These are phyloP conservation scores for Parnassius smintheus DNA, from an alignment of 2,888 invertebrate genomes.

Conservation along the genomic window DNA sequence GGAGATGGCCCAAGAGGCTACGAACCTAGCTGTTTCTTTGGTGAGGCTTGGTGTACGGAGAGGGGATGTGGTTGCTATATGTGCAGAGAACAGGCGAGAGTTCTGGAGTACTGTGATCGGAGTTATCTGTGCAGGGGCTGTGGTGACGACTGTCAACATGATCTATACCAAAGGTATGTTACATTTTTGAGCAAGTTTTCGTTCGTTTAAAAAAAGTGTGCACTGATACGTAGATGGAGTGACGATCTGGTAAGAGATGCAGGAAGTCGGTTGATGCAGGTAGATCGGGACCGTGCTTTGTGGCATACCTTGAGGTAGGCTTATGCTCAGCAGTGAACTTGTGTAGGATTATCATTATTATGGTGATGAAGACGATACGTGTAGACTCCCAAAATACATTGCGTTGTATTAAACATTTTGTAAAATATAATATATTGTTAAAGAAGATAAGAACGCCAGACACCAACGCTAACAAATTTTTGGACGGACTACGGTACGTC, in stretches of 20 bases:
- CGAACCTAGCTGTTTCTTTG: conserved; percentile 64
- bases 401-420: too few relatives aligned
- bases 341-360: too few relatives aligned
- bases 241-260: too few relatives aligned
- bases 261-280: too few relatives aligned
- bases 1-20: conserved; percentile 52
- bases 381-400: background rate
- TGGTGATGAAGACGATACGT: background rate
- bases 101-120: conserved; percentile 55
- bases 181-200: background rate
- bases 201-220: background rate
- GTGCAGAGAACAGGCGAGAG: conserved; percentile 59
- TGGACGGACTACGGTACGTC: too few relatives aligned
- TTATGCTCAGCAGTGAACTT: background rate
- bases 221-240: background rate
- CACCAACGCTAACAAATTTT: too few relatives aligned
- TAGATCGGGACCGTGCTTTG: background rate
- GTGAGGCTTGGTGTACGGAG: conserved; percentile 54
- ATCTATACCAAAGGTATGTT: conserved; percentile 51
- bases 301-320: background rate
- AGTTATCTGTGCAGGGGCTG: conserved; percentile 48
- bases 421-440: too few relatives aligned
- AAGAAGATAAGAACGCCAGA: too few relatives aligned
- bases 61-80: conserved; percentile 57
- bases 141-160: conserved; percentile 49